These are phyloP conservation scores for Atlantisia rogersi DNA, from an alignment of 2,113 vertebrate species.

Conservation along the genomic window DNA sequence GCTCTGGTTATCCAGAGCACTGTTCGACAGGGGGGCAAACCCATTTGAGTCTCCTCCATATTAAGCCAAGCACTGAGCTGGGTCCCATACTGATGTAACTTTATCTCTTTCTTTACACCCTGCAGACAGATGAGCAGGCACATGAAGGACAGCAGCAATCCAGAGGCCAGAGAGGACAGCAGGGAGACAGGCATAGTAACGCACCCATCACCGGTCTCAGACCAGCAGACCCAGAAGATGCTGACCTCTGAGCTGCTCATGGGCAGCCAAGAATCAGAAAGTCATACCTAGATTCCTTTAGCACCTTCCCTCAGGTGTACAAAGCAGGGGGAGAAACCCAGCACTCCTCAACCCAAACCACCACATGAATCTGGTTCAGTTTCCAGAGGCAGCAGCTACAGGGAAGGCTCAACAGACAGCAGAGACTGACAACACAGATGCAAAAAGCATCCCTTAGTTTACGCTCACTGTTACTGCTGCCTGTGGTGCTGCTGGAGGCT, in stretches of 20 bases:
- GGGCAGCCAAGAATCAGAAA: background rate
- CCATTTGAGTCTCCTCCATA: background rate
- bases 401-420: background rate
- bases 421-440: fast-evolving
- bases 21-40: background rate
- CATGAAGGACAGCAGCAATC: background rate
- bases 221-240: background rate
- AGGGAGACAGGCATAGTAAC: background rate
- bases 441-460: background rate
- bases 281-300: background rate
- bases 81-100: background rate
- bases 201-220: background rate
- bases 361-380: background rate
- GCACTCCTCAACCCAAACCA: background rate
- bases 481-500: background rate
- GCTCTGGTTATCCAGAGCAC: background rate
- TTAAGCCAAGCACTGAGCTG: background rate
- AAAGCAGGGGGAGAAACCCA: background rate
- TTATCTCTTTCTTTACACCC: background rate
- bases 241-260: background rate
- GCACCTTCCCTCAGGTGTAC: background rate
- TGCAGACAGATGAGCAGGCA: background rate
- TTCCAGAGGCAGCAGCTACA: background rate
- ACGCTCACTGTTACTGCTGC: background rate
- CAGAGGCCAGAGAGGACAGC: background rate